phyloP scores from a whole-genome alignment of 35 echinoderm and acorn worm genomes.

The Lytechinus variegatus region DNA sequence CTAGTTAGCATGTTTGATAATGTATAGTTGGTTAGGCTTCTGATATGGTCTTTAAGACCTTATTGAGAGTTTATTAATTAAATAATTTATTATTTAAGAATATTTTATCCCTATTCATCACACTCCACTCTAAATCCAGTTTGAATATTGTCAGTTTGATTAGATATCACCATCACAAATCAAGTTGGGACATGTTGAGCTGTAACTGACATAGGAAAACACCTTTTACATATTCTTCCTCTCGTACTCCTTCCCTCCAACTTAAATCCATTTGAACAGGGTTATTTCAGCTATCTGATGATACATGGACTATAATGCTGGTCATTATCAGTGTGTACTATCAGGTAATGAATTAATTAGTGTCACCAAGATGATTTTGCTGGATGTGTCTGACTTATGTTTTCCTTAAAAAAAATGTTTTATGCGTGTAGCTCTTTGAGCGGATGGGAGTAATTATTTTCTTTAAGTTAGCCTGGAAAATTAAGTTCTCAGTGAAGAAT shows the following conservation, averaged over 20 bases:
- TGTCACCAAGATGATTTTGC: neutral
- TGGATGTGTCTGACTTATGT: neutral
- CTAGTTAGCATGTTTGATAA: too few species aligned
- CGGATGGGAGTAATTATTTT: neutral
- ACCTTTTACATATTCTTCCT: neutral
- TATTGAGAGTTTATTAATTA: too few species aligned
- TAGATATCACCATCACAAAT: neutral
- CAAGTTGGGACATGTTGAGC: neutral
- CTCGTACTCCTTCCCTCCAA: too few species aligned
- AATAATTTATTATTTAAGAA: too few species aligned
- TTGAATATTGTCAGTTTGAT: neutral
- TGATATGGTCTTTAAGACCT: too few species aligned
- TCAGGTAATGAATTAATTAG: neutral
- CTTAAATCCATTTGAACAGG: neutral
- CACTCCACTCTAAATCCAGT: too few species aligned
- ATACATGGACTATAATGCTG: neutral
- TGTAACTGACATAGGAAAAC: neutral
- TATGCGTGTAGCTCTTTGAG: neutral
- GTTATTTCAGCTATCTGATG: neutral
- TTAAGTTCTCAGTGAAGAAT: neutral
- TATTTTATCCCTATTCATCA: too few species aligned
- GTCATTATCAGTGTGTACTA: neutral
- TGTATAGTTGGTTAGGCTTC: too few species aligned
- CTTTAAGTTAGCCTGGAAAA: neutral
- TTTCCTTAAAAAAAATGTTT: neutral